phyloP scores from a whole-genome alignment of 64 coral and sea anemone genomes.

The Stylophora pistillata region DNA sequence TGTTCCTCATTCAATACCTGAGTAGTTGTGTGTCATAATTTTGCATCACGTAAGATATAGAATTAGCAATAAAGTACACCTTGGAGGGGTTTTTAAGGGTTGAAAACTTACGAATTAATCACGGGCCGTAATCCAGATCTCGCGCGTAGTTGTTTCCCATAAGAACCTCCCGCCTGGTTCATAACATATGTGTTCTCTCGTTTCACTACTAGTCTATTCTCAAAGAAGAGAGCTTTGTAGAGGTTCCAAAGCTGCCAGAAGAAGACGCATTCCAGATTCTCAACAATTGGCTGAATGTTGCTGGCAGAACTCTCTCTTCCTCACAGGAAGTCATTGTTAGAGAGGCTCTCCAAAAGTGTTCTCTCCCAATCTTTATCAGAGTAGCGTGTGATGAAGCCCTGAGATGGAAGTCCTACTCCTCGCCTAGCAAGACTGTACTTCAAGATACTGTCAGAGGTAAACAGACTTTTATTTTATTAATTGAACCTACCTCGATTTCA shows the following conservation, averaged over 20 bases:
- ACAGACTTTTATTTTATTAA: background rate
- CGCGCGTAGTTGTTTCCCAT: no score
- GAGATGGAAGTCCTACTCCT: slow-evolving; percentile 88
- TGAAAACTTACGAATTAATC: no score
- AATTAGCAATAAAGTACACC: no score
- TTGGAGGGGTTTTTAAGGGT: no score
- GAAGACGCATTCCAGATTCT: slow-evolving; percentile 78
- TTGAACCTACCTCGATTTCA: no score
- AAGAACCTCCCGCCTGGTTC: no score
- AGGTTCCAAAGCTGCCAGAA: slow-evolving; percentile 80
- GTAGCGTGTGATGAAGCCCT: slow-evolving; percentile 90
- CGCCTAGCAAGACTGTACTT: slow-evolving; percentile 56
- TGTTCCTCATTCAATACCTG: no score
- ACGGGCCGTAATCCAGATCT: no score
- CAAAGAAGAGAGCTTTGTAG: slow-evolving; percentile 68
- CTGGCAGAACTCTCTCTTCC: slow-evolving; percentile 55
- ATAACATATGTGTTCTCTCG: background rate
- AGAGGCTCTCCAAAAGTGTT: slow-evolving; percentile 67
- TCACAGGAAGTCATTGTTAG: slow-evolving; percentile 56
- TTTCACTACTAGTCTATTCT: slow-evolving; percentile 58
- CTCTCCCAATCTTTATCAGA: slow-evolving; percentile 86
- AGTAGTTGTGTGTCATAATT: no score
- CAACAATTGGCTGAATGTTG: slow-evolving; percentile 72
- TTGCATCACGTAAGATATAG: no score
- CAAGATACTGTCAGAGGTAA: slow-evolving; percentile 83